phyloP scores from a whole-genome alignment of 30 jellyfish, hydroid and myxozoan genomes.

The Hydractinia symbiolongicarpus region DNA sequence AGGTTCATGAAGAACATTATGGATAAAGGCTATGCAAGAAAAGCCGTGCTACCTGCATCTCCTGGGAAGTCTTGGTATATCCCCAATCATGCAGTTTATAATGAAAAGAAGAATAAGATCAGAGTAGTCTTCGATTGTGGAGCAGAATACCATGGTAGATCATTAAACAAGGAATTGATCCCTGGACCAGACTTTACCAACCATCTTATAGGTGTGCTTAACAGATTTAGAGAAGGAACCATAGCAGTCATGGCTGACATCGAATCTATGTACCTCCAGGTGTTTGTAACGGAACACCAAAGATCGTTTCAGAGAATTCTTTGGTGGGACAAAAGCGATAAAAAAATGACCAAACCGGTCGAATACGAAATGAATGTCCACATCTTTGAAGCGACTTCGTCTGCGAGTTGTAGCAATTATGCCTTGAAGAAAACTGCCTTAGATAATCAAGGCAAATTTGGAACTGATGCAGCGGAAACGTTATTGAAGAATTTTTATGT shows the following conservation, averaged over 20 bases:
- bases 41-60: neutral
- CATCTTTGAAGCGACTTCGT: neutral
- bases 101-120: conserved; percentile 44
- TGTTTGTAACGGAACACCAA: conserved; percentile 23
- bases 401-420: neutral
- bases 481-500: neutral
- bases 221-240: neutral
- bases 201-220: conserved; percentile 11
- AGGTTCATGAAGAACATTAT: conserved; percentile 27
- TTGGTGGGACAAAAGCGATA: conserved; percentile 22
- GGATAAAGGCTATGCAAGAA: conserved; percentile 9
- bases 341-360: neutral
- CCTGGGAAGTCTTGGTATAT: conserved; percentile 49
- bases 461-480: neutral
- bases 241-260: conserved; percentile 24
- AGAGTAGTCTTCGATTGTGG: conserved; percentile 49
- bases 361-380: neutral
- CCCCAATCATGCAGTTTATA: conserved; percentile 53
- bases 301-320: conserved; percentile 15
- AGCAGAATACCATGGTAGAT: conserved; percentile 46
- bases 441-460: neutral
- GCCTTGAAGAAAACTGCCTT: conserved; percentile 13
- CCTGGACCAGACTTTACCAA: conserved; percentile 43
- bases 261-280: conserved; percentile 45
- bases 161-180: neutral